Base-by-base conservation (phyloP, 2,888 invertebrate genomes). In the Scaptomyza flava region DNA sequence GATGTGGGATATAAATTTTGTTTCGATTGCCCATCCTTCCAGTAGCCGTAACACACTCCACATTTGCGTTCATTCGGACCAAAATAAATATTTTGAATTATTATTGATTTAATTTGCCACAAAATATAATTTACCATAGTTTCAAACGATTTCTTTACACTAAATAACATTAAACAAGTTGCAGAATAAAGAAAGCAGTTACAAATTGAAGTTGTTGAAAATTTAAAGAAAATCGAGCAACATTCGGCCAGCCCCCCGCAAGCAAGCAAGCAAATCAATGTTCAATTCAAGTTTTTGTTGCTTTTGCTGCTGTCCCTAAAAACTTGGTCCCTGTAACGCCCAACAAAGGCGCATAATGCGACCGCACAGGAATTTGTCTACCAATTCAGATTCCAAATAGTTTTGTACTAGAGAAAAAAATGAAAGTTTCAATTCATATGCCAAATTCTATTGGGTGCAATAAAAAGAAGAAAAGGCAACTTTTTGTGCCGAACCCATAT, bases 291-390 rank as follows among this genome's bases (percentile, higher is more conserved):
- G 34, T 34, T 41, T 17, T 52, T 48, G 31, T 54, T 60, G 43
- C 47, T 41, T 30, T 45, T 51, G 42, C 50, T 57, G 41, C 36
- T 34, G 31, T 45, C 20, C 30, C 58, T 8, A 36, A 41, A 62
- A 75, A 78, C 36, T 61, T 66, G 17, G 50, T 42, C 41, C 23
- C 14, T 43, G 3, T 3, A 8, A 14, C 36, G 48, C 63, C 54
- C 61, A 79, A 78, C 68, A 72, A 81, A 63, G 59, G 65, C 61
- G 64, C 72, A 82, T 61, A 77, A 77, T 85, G 83, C 45, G 53
- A 66, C 65, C 69, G 66, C 81, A 81, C 68, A 70, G 43, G 76
- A 80, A 81, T 81, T 84, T 81, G 71, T 78, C 69, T 78, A 67
- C 62, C 59, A 80, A 67, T 83, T 69, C 45, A 38, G 59, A 70